Percentiles rank a stretch among this genome's conserved stretches.
Conservation (phyloP, 2,113 vertebrate genomes). For the Scartelaos histophorus region DNA sequence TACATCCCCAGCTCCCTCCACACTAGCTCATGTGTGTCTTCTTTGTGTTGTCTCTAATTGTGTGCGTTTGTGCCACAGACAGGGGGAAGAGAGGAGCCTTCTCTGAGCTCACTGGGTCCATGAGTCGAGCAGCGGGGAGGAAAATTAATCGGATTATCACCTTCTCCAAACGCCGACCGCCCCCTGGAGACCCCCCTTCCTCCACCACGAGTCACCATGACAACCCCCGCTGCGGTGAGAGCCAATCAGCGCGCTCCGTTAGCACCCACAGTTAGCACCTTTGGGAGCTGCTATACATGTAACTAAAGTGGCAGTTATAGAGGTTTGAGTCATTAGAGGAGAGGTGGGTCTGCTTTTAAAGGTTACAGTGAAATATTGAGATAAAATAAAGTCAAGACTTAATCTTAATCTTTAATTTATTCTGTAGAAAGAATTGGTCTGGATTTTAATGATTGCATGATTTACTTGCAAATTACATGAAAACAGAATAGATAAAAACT, state of each 20-base stretch:
- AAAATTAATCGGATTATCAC: constrained; percentile 97
- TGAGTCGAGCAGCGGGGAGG: constrained; percentile 91
- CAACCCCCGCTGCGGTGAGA: constrained; percentile 89
- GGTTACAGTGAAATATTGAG: background rate
- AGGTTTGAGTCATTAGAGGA: background rate
- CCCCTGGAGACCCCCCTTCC: constrained; percentile 77
- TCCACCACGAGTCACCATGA: constrained; percentile 79
- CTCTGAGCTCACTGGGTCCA: constrained; percentile 91
- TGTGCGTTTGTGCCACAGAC: constrained; percentile 67
- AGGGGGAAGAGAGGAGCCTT: constrained; percentile 88
- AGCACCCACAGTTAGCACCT: constrained; percentile 1
- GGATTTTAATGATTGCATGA: background rate
- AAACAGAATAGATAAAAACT: background rate
- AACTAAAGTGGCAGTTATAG: background rate
- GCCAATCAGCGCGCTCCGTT: constrained; percentile 1
- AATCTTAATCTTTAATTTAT: background rate
- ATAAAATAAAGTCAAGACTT: background rate
- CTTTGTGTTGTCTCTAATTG: background rate
- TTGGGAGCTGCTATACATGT: background rate
- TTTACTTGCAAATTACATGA: background rate
- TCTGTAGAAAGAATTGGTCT: background rate
- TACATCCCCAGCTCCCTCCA: too few species aligned
- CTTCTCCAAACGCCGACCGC: constrained; percentile 93
- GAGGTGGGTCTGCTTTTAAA: background rate
- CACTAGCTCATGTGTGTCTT: background rate